Evolutionary conservation across 2,888 invertebrate species (phyloP).

Genomic region (Epinotia nisella): DNA sequence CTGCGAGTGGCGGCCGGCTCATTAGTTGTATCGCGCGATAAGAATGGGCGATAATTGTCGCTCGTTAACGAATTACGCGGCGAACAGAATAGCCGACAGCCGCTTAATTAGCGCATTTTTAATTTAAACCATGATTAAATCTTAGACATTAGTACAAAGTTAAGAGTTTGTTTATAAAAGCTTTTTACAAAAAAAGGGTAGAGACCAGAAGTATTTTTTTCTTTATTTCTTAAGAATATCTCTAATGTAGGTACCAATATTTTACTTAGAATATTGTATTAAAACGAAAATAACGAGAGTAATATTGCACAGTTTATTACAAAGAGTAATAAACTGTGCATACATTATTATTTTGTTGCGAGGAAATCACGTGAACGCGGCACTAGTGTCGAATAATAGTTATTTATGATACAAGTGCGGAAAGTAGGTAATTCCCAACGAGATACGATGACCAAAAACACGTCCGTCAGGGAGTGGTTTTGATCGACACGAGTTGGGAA

Average conservation of each 20-base stretch:
- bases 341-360: too few relatives aligned
- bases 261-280: too few relatives aligned
- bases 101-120: constrained; percentile 11
- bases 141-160: constrained; percentile 3
- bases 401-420: too few relatives aligned
- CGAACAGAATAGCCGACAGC: constrained; percentile 10
- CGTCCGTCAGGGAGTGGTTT: too few relatives aligned
- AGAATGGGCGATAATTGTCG: constrained; percentile 34
- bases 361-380: too few relatives aligned
- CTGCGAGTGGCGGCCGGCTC: constrained; percentile 6
- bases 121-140: constrained; percentile 19
- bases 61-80: constrained; percentile 27
- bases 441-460: too few relatives aligned
- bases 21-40: constrained; percentile 36
- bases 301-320: too few relatives aligned
- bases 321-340: too few relatives aligned
- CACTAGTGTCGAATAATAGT: too few relatives aligned
- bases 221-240: background rate
- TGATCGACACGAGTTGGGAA: too few relatives aligned
- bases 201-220: background rate
- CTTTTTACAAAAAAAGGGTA: background rate
- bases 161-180: background rate
- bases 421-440: too few relatives aligned
- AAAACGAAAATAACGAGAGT: too few relatives aligned
- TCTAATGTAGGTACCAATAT: background rate